Percentiles rank a stretch among this genome's conserved stretches.
These are phyloP conservation scores for Elysia crispata DNA, from an alignment of 2,888 invertebrate species.

Conservation along the genomic window DNA sequence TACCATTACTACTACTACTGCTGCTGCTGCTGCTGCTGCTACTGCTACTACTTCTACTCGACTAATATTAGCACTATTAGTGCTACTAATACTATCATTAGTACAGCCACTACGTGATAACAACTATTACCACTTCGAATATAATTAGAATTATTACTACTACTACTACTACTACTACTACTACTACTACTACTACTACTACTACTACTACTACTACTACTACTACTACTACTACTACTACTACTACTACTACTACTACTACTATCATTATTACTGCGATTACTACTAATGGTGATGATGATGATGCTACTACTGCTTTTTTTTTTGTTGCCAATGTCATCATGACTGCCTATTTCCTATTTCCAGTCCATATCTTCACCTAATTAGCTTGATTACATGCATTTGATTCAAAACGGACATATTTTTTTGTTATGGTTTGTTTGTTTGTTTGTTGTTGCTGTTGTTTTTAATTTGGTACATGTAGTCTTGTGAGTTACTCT, in stretches of 20 bases:
- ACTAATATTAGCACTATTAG: no score
- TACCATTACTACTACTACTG: background rate
- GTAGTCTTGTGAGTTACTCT: no score
- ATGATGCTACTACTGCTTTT: no score
- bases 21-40: background rate
- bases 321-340: no score
- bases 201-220: constrained; percentile 21
- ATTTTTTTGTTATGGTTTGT: no score
- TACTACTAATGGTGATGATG: constrained; percentile 21
- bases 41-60: no score
- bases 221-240: constrained; percentile 5
- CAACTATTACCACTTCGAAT: background rate
- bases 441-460: no score
- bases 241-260: constrained; percentile 32
- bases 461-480: no score
- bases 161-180: constrained; percentile 22
- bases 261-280: constrained; percentile 25
- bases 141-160: background rate
- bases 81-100: background rate
- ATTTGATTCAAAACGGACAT: no score
- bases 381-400: no score
- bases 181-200: constrained; percentile 26
- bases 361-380: no score
- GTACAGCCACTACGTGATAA: background rate
- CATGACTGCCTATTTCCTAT: no score